Evolutionary conservation across 1,140 invertebrate genomes (phyloP), one percentile per base, ranked within the genome.

Genomic region (Hyposmocoma kahamanoa): DNA sequence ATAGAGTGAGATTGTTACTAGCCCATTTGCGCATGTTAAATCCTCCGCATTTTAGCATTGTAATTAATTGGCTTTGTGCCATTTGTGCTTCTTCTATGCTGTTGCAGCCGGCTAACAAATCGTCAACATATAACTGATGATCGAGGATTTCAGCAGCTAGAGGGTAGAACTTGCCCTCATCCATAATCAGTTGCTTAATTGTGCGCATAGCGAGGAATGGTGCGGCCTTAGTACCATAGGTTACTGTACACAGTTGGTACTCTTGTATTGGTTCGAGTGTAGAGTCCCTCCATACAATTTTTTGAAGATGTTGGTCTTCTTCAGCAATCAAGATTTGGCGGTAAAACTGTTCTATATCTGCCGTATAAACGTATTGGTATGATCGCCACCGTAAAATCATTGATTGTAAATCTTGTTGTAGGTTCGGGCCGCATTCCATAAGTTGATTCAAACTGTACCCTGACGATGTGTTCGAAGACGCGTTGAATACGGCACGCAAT

Each of bases 11-110:
- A 10, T 28, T 32, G 22, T 59, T 63, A 26, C 50, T 56, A 3
- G 49, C 42, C 67, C 64, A 67, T 56, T 67, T 72, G 10, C 65
- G 49, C 1, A 77, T 19, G n/a, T 56, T 50, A 24, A 74, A 54
- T 19, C 53, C 57, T 9, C 36, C 60, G 10, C 17, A 24, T 18
- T 36, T 20, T 11, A 67, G 18, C 10, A 73, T 18, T 1, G 44
- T 9, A 21, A 57, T 59, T 8, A 84, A 42, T 30, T 84, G 47
- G 3, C 47, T 43, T 38, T 57, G 43, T 5, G 68, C 13, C 28
- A 42, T n/a, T 42, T 55, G 45, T 9, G 61, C 56, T 68, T 50
- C 8, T 15, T 50, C 22, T 1, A 52, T 42, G 0, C 17, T 32
- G 11, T 59, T 22, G 44, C 42, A 18, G 9, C 60, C 56, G 13